These are phyloP conservation scores for Adelosebastes latens DNA, from an alignment of 2,797 vertebrate species.

Conservation along the genomic window DNA sequence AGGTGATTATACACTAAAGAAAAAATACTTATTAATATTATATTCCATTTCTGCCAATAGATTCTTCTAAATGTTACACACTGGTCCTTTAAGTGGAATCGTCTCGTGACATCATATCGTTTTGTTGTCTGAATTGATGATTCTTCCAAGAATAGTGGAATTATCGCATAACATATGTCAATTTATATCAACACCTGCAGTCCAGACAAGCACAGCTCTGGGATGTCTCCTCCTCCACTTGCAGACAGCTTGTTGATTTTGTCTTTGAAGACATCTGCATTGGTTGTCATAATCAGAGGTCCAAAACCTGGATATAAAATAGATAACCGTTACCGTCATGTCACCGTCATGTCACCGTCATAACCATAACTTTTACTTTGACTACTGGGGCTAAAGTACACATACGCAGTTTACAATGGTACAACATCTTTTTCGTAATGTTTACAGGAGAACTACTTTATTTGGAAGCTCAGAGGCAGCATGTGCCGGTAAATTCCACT, in stretches of 20 bases:
- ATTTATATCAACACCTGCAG: constrained; percentile 61
- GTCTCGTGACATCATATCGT: not conserved
- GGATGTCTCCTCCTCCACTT: constrained; percentile 65
- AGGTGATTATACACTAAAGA: too few species aligned
- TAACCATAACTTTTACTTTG: not conserved
- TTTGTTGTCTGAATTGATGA: not conserved
- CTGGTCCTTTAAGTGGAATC: not conserved
- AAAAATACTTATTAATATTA: fast-evolving
- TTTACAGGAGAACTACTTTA: not conserved
- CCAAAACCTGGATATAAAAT: constrained; percentile 55
- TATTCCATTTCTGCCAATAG: too few species aligned
- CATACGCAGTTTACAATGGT: not conserved
- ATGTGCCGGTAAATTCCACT: not conserved
- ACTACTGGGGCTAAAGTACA: not conserved
- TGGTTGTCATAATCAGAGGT: constrained; percentile 65
- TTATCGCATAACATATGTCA: not conserved
- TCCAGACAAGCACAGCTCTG: constrained; percentile 73
- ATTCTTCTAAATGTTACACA: too few species aligned
- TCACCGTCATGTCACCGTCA: not conserved
- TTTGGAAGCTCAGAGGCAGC: not conserved
- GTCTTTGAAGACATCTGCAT: constrained; percentile 70
- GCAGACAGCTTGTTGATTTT: constrained; percentile 60
- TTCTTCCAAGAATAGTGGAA: not conserved
- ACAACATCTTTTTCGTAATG: not conserved
- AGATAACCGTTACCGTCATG: not conserved